These are phyloP conservation scores for Gasterosteus nipponicus DNA, from an alignment of 2,113 vertebrate genomes.

Conservation along the genomic window DNA sequence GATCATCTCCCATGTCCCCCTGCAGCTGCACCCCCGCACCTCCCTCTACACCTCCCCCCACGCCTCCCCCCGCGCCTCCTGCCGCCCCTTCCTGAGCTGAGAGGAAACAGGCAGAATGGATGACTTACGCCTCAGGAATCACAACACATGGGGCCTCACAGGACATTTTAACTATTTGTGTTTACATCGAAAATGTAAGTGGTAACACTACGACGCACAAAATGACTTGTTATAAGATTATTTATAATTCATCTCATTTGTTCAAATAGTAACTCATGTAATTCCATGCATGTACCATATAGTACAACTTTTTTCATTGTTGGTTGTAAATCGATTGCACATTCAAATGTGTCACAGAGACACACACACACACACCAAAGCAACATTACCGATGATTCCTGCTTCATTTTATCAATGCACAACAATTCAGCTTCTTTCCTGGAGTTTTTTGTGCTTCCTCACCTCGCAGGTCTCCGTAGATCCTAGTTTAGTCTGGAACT, in stretches of 20 bases:
- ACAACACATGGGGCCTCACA: constrained; percentile 21
- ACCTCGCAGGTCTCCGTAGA: too few relatives aligned
- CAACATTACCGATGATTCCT: too few relatives aligned
- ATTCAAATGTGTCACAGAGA: neutral
- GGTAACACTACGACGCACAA: neutral
- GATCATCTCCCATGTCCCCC: constrained; percentile 26
- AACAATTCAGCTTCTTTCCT: too few relatives aligned
- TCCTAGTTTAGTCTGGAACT: too few relatives aligned
- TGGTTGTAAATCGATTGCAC: neutral
- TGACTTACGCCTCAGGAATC: constrained; percentile 37
- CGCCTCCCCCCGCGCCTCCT: neutral
- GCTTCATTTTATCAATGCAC: too few relatives aligned
- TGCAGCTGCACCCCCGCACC: neutral
- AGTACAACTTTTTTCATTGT: neutral
- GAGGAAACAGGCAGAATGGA: constrained; percentile 45
- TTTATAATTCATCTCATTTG: neutral
- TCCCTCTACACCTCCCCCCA: neutral
- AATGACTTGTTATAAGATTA: neutral
- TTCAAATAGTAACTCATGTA: neutral
- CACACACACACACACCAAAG: neutral
- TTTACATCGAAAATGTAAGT: constrained; percentile 24
- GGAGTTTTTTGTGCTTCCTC: too few relatives aligned
- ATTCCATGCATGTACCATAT: neutral
- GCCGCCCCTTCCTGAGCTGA: neutral
- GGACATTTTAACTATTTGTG: constrained; percentile 30